Evolutionary conservation across 2,113 vertebrate species (phyloP).

Genomic region (Vidua chalybeata): DNA sequence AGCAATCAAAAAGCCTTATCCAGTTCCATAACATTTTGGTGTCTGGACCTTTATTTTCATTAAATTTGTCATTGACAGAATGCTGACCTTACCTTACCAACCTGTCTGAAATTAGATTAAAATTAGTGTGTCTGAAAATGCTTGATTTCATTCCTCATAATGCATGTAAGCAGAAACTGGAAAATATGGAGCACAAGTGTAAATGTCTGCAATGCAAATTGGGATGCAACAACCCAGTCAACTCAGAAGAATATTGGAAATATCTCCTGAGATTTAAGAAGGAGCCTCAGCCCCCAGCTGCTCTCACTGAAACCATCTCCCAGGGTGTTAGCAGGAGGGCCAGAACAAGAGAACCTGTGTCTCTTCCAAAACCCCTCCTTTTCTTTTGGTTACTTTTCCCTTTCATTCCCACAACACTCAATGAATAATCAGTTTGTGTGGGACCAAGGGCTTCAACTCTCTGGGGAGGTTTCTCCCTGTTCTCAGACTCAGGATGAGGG

Average conservation of each 20-base stretch:
- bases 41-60: slow-evolving; percentile 62
- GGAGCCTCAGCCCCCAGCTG: neutral
- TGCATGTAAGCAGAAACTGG: neutral
- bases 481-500: neutral
- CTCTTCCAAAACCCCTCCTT: neutral
- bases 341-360: neutral
- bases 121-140: slow-evolving; percentile 18
- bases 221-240: neutral
- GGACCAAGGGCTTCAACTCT: neutral
- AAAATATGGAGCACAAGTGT: neutral
- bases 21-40: slow-evolving; percentile 50
- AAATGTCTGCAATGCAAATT: neutral
- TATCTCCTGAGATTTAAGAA: neutral
- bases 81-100: slow-evolving; percentile 43
- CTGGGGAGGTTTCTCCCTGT: neutral
- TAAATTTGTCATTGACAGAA: slow-evolving; percentile 55
- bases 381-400: neutral
- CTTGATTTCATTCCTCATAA: neutral
- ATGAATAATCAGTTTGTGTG: neutral
- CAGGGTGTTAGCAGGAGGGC: neutral
- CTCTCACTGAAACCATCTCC: neutral
- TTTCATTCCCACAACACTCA: neutral
- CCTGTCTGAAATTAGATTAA: slow-evolving; percentile 39
- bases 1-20: slow-evolving; percentile 61
- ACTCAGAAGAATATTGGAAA: neutral